Percentiles rank a stretch among this genome's conserved stretches.
Conservation (phyloP, 92 coral and sea anemone species). For the Zoanthus gigantus region DNA sequence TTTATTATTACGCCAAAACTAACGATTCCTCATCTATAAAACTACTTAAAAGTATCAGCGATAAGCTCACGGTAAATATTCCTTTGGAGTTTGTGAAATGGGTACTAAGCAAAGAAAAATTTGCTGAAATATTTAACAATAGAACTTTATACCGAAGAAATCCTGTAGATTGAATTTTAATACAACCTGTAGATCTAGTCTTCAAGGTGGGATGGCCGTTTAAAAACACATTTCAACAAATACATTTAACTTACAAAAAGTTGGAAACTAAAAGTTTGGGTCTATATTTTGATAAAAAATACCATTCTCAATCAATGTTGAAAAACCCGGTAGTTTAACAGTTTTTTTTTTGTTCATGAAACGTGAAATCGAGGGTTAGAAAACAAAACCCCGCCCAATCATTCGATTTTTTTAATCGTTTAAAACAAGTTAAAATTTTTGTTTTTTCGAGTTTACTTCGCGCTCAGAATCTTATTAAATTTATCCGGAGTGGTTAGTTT, state of each 20-base stretch:
- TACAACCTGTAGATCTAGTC: constrained; percentile 35
- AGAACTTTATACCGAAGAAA: constrained; percentile 34
- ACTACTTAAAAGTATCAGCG: not conserved
- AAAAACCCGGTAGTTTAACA: constrained; percentile 43
- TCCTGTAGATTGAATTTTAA: not conserved
- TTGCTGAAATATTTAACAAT: not conserved
- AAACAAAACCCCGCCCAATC: constrained; percentile 75
- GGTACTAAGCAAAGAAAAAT: not conserved
- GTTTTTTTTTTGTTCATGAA: not conserved
- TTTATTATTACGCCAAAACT: not conserved
- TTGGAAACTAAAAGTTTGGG: not conserved
- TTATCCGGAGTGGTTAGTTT: not conserved
- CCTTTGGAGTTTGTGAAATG: not conserved
- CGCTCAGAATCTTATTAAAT: not conserved
- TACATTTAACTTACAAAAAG: not conserved
- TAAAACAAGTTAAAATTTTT: not conserved
- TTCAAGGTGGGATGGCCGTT: constrained; percentile 12
- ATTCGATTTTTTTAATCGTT: not conserved
- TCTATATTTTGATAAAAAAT: constrained; percentile 25
- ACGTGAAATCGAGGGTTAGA: constrained; percentile 56
- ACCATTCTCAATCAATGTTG: not conserved
- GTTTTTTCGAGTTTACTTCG: not conserved
- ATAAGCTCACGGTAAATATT: not conserved
- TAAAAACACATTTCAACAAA: no score
- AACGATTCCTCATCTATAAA: constrained; percentile 5